These are phyloP conservation scores for Seira musarum DNA, from an alignment of 2,888 invertebrate genomes.

Conservation along the genomic window DNA sequence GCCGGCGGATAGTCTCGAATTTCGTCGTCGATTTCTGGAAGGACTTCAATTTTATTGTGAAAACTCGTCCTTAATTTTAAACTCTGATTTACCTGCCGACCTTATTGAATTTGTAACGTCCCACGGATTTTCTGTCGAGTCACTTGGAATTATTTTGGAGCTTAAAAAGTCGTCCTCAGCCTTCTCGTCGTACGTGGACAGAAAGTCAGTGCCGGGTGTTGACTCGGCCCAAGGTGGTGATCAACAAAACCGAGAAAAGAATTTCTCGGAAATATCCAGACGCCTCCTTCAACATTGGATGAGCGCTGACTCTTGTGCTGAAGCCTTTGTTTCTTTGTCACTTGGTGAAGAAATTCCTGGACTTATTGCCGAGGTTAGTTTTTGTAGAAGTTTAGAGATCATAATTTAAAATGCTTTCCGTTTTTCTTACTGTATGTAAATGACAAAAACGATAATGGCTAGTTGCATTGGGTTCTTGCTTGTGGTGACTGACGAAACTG, in stretches of 20 bases:
- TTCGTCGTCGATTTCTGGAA: conserved; percentile 51
- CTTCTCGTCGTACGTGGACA: conserved; percentile 18
- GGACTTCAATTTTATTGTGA: conserved; percentile 62
- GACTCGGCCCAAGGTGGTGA: neutral
- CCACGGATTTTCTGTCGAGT: conserved; percentile 59
- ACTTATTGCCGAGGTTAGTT: conserved; percentile 61
- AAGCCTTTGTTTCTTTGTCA: conserved; percentile 63
- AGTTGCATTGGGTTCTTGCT: no score
- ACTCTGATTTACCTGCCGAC: conserved; percentile 61
- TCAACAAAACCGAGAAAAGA: conserved; percentile 28
- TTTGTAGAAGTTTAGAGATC: no score
- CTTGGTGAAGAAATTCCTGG: conserved; percentile 62
- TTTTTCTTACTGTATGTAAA: neutral
- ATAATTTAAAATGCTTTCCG: neutral
- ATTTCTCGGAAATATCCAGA: conserved; percentile 53
- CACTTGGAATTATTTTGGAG: conserved; percentile 59
- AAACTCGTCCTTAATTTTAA: conserved; percentile 57
- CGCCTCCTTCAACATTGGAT: conserved; percentile 63
- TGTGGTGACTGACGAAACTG: no score
- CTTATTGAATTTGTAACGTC: conserved; percentile 60
- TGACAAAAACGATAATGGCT: neutral
- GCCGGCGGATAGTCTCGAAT: conserved; percentile 37
- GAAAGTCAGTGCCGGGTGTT: conserved; percentile 16
- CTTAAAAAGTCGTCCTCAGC: conserved; percentile 57
- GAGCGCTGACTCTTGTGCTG: conserved; percentile 61